These are phyloP conservation scores for Agonopterix heracliana DNA, from an alignment of 2,888 invertebrate species.

Conservation along the genomic window DNA sequence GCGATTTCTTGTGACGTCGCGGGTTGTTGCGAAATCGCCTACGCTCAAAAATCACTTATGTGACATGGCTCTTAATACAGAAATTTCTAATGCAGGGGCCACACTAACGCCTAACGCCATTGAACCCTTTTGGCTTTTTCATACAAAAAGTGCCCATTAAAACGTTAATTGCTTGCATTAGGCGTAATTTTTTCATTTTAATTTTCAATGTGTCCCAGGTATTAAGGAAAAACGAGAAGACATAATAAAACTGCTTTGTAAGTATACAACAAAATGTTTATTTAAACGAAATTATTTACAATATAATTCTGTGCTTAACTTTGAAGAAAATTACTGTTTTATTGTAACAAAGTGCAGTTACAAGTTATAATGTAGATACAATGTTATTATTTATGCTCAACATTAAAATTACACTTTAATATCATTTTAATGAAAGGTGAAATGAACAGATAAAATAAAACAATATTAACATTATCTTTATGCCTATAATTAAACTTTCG, in stretches of 20 bases:
- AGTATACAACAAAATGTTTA: conserved; percentile 26
- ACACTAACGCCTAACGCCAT: too few species aligned
- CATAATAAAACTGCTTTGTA: background rate
- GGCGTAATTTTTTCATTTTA: too few species aligned
- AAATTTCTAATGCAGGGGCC: too few species aligned
- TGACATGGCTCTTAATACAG: too few species aligned
- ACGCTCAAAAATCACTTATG: too few species aligned
- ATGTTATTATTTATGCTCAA: conserved; percentile 24
- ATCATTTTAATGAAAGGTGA: background rate
- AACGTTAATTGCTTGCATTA: too few species aligned
- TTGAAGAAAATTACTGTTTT: conserved; percentile 2
- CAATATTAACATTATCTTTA: background rate
- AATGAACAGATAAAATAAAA: background rate
- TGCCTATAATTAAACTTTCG: conserved; percentile 1
- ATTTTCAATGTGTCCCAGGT: too few species aligned
- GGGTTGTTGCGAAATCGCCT: too few species aligned
- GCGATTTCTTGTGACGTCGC: too few species aligned
- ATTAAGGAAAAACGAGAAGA: too few species aligned
- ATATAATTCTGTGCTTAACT: conserved; percentile 9
- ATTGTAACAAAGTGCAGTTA: conserved; percentile 7
- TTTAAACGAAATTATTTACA: conserved; percentile 11
- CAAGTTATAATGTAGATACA: conserved; percentile 6
- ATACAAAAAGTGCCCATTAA: too few species aligned
- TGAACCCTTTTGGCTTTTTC: too few species aligned
- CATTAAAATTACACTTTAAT: conserved; percentile 2